Evolutionary conservation across 2,113 vertebrate genomes (phyloP).

Genomic region (Myodes glareolus): DNA sequence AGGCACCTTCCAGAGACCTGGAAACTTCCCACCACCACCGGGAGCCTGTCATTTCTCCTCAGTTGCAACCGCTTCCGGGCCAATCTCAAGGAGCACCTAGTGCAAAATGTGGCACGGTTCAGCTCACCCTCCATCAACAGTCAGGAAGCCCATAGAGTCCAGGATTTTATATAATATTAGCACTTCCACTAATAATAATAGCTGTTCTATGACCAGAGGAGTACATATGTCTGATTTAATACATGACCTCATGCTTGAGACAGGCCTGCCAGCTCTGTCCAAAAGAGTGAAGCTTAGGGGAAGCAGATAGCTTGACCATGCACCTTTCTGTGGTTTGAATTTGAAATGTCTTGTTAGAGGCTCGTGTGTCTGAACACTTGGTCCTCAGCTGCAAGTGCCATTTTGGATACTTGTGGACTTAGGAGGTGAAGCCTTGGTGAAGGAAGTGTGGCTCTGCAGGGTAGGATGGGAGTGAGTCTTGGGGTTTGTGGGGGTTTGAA

Average conservation of each 20-base stretch:
- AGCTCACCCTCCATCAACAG: background rate
- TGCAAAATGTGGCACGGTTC: fast-evolving
- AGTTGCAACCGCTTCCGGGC: background rate
- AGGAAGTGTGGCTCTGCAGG: background rate
- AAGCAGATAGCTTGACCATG: background rate
- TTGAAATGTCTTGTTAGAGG: background rate
- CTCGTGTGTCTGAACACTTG: background rate
- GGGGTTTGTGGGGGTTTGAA: background rate
- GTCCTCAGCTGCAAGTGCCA: background rate
- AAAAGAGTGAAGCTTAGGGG: background rate
- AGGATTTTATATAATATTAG: background rate
- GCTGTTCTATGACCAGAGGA: background rate
- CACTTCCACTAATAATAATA: fast-evolving
- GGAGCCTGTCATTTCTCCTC: background rate
- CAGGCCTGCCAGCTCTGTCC: background rate
- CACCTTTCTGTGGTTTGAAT: background rate
- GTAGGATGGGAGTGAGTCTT: background rate
- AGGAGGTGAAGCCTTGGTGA: background rate
- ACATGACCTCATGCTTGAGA: background rate
- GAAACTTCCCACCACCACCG: too few species aligned
- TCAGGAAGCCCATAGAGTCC: background rate
- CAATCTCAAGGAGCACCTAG: background rate
- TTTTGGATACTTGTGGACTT: background rate
- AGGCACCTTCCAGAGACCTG: too few species aligned
- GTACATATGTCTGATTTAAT: background rate